Evolutionary conservation across 2,888 invertebrate species (phyloP).

Genomic region (Epirrhoe tristata): DNA sequence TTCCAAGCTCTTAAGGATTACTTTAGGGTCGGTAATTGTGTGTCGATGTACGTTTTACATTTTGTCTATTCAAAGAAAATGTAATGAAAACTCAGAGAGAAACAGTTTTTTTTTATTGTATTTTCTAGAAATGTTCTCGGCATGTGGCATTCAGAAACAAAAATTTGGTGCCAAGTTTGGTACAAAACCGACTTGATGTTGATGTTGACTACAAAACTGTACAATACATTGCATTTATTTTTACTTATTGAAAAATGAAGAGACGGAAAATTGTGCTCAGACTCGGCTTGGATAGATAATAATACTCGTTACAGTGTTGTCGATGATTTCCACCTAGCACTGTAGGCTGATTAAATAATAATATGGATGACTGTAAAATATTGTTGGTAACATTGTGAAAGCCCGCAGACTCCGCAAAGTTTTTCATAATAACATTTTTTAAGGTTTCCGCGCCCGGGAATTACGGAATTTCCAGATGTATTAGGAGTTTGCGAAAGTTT

Average conservation of each 20-base stretch:
- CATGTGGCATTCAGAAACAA: not conserved
- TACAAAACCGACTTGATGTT: not conserved
- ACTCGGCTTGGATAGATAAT: no score
- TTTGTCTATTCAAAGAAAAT: slow-evolving; percentile 28
- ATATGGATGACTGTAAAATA: not conserved
- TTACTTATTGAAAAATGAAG: no score
- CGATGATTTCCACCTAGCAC: no score
- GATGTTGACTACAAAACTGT: no score
- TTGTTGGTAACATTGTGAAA: slow-evolving; percentile 8
- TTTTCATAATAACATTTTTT: slow-evolving; percentile 28
- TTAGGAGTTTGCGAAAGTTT: slow-evolving; percentile 29
- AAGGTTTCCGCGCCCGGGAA: slow-evolving; percentile 38
- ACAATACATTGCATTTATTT: no score
- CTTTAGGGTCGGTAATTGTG: slow-evolving; percentile 35
- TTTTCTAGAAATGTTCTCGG: slow-evolving; percentile 10
- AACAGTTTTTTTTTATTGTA: slow-evolving; percentile 22
- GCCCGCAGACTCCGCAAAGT: slow-evolving; percentile 19
- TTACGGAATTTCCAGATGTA: slow-evolving; percentile 35
- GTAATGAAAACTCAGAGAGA: slow-evolving; percentile 20
- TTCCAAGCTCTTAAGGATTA: slow-evolving; percentile 35
- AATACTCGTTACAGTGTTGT: no score
- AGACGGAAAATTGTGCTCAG: no score
- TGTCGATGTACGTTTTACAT: slow-evolving; percentile 37
- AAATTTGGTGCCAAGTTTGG: not conserved
- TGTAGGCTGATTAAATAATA: not conserved